Evolutionary conservation across 2,888 invertebrate genomes (phyloP).

Genomic region (Gasteruption jaculator): DNA sequence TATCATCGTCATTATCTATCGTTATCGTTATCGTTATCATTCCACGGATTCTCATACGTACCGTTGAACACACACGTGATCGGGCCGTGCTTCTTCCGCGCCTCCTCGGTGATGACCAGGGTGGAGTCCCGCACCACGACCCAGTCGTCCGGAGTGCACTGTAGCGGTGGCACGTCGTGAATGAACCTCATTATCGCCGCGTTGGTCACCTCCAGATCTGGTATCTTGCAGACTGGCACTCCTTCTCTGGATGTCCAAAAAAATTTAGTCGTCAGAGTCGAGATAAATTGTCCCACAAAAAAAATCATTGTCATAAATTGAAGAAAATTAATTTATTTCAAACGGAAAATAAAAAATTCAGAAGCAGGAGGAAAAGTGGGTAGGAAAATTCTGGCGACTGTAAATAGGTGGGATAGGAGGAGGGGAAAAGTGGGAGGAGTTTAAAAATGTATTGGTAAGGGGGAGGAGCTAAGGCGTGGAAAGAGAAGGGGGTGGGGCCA

Average conservation of each 20-base stretch:
- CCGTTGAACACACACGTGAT: constrained; percentile 46
- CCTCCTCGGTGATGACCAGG: constrained; percentile 55
- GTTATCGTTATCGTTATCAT: neutral
- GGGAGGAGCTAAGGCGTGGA: too few relatives aligned
- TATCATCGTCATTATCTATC: neutral
- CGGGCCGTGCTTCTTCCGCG: constrained; percentile 48
- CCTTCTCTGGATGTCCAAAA: constrained; percentile 32
- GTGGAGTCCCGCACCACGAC: constrained; percentile 58
- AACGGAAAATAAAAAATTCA: too few relatives aligned
- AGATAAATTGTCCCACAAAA: too few relatives aligned
- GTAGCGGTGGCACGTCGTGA: constrained; percentile 58
- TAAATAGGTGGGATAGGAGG: too few relatives aligned
- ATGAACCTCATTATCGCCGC: constrained; percentile 73
- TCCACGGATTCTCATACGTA: constrained; percentile 19
- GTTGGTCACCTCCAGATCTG: constrained; percentile 63
- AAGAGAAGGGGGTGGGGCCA: too few relatives aligned
- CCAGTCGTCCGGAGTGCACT: constrained; percentile 72
- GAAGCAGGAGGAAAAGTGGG: neutral
- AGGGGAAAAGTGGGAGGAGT: too few relatives aligned
- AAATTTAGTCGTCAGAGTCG: neutral
- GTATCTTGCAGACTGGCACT: constrained; percentile 59
- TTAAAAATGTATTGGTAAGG: too few relatives aligned
- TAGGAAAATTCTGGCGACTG: too few relatives aligned
- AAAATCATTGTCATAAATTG: too few relatives aligned
- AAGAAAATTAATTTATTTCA: too few relatives aligned